These are phyloP conservation scores for Chelonoidis abingdonii DNA, from an alignment of 2,113 vertebrate species.

Conservation along the genomic window DNA sequence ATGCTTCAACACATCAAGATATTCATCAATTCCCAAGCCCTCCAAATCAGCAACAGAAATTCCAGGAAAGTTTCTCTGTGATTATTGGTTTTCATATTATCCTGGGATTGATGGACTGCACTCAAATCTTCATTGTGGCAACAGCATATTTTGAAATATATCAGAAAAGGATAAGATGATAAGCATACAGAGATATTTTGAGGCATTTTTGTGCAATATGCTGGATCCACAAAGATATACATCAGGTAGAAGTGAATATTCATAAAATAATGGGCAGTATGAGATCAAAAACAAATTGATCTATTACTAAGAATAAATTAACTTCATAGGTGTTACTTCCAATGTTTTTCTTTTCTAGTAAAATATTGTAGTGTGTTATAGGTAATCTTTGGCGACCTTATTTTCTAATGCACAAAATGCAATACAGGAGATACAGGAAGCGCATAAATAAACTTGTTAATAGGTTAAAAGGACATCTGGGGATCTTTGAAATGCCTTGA, in stretches of 20 bases:
- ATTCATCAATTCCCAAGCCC: slow-evolving; percentile 21
- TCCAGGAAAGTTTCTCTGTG: slow-evolving; percentile 57
- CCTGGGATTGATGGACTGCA: slow-evolving; percentile 66
- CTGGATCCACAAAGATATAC: neutral
- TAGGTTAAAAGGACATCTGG: neutral
- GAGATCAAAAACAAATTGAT: neutral
- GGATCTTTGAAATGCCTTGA: neutral
- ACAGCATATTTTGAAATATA: neutral
- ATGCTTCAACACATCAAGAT: neutral
- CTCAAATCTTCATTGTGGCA: slow-evolving; percentile 31
- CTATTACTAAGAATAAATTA: neutral
- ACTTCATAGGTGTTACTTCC: neutral
- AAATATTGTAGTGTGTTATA: neutral
- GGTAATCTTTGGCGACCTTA: neutral
- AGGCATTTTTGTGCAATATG: neutral
- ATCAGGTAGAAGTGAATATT: neutral
- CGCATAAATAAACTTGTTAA: neutral
- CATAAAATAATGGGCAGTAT: neutral
- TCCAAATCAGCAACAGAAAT: slow-evolving; percentile 52
- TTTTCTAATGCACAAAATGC: neutral
- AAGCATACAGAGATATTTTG: slow-evolving; percentile 22
- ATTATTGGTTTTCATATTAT: slow-evolving; percentile 34
- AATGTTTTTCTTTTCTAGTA: neutral
- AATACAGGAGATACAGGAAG: neutral
- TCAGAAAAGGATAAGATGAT: slow-evolving; percentile 8